These are phyloP conservation scores for Meda fulgida DNA, from an alignment of 2,797 vertebrate genomes.

Conservation along the genomic window DNA sequence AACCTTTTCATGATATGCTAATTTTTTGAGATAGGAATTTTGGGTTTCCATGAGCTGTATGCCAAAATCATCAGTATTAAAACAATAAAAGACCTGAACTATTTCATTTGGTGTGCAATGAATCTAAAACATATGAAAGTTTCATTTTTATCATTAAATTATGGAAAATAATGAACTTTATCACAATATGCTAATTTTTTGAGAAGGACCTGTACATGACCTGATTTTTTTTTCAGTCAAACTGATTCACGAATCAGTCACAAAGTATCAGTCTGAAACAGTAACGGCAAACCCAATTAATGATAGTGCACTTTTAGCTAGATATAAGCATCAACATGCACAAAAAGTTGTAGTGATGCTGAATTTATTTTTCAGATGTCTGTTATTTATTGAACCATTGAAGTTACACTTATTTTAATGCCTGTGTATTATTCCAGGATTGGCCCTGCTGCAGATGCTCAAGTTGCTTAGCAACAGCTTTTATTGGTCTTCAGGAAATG, in stretches of 20 bases:
- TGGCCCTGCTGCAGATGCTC: slow-evolving; percentile 30
- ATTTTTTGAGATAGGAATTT: too few species aligned
- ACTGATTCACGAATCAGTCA: background rate
- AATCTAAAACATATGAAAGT: too few species aligned
- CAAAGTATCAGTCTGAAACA: background rate
- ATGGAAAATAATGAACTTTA: too few species aligned
- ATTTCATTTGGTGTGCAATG: too few species aligned
- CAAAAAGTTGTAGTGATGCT: background rate
- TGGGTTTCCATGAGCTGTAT: too few species aligned
- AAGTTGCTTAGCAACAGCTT: slow-evolving; percentile 61
- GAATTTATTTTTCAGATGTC: background rate
- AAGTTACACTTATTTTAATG: slow-evolving; percentile 5
- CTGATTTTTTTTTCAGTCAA: background rate
- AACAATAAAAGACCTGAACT: too few species aligned
- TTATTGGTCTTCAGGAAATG: slow-evolving; percentile 46
- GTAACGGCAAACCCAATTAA: background rate
- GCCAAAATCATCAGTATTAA: too few species aligned
- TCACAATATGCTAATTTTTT: too few species aligned
- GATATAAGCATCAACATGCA: background rate
- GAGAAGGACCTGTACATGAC: too few species aligned
- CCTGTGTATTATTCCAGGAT: slow-evolving; percentile 44
- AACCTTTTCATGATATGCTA: too few species aligned
- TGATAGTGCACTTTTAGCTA: background rate
- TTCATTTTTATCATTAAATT: too few species aligned
- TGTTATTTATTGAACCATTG: slow-evolving; percentile 22